These are phyloP conservation scores for Rattus rattus DNA, from an alignment of 2,113 vertebrate genomes.

Conservation along the genomic window DNA sequence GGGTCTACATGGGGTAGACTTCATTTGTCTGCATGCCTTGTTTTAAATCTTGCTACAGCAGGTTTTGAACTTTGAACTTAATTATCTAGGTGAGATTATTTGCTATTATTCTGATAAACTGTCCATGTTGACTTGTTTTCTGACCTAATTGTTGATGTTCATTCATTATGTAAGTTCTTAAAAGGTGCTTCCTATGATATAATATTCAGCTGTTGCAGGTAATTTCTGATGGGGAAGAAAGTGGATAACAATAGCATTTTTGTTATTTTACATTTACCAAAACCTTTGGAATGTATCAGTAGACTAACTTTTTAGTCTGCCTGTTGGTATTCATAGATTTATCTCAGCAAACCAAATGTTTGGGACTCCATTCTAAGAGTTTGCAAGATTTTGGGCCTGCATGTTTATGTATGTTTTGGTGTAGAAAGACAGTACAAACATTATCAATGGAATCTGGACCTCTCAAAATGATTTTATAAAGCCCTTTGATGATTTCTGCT, in stretches of 20 bases:
- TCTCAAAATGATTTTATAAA: background rate
- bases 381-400: background rate
- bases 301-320: background rate
- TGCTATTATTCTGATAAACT: background rate
- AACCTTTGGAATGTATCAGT: background rate
- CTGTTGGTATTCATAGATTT: background rate
- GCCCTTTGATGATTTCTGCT: background rate
- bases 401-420: background rate
- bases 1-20: background rate
- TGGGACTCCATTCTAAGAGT: background rate
- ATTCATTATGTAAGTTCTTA: background rate
- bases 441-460: background rate
- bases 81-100: background rate
- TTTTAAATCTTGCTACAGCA: background rate
- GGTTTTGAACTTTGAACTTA: background rate
- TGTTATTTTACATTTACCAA: background rate
- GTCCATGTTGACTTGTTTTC: background rate
- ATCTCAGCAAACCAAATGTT: background rate
- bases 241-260: background rate
- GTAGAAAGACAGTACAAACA: background rate
- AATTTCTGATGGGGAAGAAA: background rate
- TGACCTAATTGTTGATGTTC: background rate
- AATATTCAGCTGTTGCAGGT: background rate
- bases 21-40: background rate
- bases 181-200: background rate